phyloP scores from a whole-genome alignment of 37 sponge, comb jelly and placozoan genomes.

The Diacarnus erythraeanus region DNA sequence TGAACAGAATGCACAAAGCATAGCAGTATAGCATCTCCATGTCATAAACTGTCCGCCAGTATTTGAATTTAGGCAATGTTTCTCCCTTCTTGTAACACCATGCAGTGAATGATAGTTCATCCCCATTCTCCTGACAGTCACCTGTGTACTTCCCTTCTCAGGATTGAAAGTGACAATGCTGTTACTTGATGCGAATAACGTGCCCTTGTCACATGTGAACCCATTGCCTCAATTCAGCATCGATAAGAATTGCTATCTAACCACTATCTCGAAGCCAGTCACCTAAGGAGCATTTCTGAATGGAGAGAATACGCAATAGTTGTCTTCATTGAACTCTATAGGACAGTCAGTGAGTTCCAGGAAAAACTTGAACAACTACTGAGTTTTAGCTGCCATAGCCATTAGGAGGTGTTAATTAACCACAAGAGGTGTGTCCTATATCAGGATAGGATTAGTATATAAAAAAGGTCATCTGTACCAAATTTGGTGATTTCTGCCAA shows the following conservation, averaged over 20 bases:
- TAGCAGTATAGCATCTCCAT: not conserved
- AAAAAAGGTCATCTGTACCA: not conserved
- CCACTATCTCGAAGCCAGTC: not conserved
- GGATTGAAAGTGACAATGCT: not conserved
- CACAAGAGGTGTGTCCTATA: conserved; percentile 1
- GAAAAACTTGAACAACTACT: no score
- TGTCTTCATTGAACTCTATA: conserved; percentile 1
- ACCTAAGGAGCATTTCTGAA: not conserved
- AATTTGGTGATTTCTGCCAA: conserved; percentile 13
- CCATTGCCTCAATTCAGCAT: not conserved
- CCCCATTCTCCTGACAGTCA: conserved; percentile 1
- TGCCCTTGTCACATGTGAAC: not conserved
- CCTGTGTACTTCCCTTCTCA: not conserved
- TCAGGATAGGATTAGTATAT: not conserved
- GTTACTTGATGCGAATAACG: not conserved
- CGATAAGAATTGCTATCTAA: not conserved
- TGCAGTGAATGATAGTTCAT: not conserved
- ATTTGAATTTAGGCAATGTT: not conserved
- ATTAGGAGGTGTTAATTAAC: conserved; percentile 5
- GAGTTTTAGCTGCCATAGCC: no score
- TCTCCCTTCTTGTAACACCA: no score
- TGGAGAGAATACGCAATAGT: not conserved
- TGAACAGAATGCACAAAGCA: not conserved
- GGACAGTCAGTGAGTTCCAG: no score
- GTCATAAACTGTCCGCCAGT: not conserved